Base-by-base conservation (phyloP, 2,888 invertebrate species). In the Dasypolia templi region DNA sequence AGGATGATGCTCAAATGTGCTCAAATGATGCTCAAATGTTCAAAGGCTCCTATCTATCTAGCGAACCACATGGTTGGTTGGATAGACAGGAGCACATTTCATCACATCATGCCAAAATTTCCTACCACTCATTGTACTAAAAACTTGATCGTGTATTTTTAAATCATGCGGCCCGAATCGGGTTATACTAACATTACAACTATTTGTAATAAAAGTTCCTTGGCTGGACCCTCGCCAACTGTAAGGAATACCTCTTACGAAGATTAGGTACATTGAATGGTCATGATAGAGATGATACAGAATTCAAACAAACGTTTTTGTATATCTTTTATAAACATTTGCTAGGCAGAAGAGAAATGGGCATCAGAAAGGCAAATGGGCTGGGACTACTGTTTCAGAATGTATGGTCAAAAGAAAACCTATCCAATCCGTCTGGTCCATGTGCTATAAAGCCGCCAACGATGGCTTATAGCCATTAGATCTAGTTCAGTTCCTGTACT, bases 171-270 rank as follows among this genome's bases (percentile, higher is more conserved):
- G 17, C 17, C 26, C 14, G 3, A 70, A 72, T 32, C 67, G 67
- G 79, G 76, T 79, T 86, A 77, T 32, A 77, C 73, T 72, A 84
- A 84, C 69, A 82, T 32, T 80, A 32, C 53, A 72, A 66, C 51
- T 67, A 73, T 84, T 81, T 77, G 78, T 79, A 70, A 39, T 78
- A 77, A 84, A 69, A 70, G 69, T 73, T 73, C 42, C 55, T 42
- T n/a, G 26, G 39, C 69, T 86, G 84, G 86, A 72, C 53, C 42
- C 29, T n/a, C 39, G 84, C 86, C 84, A 84, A 86, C 19, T 44
- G 46, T 66, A 53, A 67, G 80, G 72, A 63, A 77, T 76, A 70
- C 22, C 55, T 75, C 56, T 56, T 69, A 53, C 26, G 22, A 72
- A 72, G 51, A 76, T 70, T 82, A 26, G 53, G 3, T 55, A 64